Base-by-base conservation (phyloP, 2,888 invertebrate genomes). In the Caenorhabditis doughertyi region DNA sequence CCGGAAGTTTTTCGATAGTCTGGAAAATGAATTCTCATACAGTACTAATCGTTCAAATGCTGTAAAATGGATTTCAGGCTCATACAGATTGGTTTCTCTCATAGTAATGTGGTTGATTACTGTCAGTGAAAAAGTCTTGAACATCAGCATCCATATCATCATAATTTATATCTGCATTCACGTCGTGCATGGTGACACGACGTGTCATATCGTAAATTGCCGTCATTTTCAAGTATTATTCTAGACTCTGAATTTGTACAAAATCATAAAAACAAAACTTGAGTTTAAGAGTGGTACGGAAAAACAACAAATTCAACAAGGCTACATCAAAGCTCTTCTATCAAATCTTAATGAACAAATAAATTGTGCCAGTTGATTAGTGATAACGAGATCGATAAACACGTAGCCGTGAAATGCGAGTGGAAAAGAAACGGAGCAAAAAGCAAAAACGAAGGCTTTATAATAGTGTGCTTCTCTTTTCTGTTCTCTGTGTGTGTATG, bases 1-100 rank as follows among this genome's bases (percentile, higher is more conserved):
- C 98, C 13, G 99, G 98, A 44, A 99, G 94, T 92, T 97, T 90
- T 53, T 92, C 91, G 62, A 92, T 89, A 3, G 90, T 90, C 92
- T 92, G 87, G 27, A 91, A 90, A 64, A 23, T 18, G 13, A 11
- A 29, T 47, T 49, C 29, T 47, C 11, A 13, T 39, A 13, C 11
- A 39, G 11, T 13, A 39, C 39, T 39, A 32, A 32, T 32, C 9
- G 4, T 32, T 32, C 32, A 32, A 32, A 7, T 32, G 4, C 32
- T 9, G 9, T 32, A 7, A 32, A 32, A 32, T 32, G 5, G 9
- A 32, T 13, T 3, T 47, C n/a, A 18, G 18, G 9, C 35, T 21
- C 53, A 25, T 60, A 80, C 82, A 73, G 72, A 79, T 73, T 68
- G 68, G 11, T 62, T 65, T 47, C 67, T 68, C 11, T 76, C 76